Base-by-base conservation (phyloP, 2,797 vertebrate genomes). In the Hyperoplus lanceolatus region DNA sequence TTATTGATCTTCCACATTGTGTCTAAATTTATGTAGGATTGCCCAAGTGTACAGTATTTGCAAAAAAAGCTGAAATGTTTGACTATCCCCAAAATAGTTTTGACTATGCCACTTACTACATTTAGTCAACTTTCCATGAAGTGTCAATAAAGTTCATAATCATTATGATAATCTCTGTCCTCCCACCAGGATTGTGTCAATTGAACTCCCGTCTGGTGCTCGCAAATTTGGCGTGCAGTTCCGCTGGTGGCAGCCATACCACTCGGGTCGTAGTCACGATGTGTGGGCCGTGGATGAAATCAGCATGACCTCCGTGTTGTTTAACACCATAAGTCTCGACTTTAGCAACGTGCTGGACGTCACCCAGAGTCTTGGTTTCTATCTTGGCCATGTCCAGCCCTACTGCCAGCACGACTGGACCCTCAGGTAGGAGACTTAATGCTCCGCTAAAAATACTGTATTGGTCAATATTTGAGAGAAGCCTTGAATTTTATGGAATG, bases 211-310 rank as follows among this genome's bases (percentile, higher is more conserved):
- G 0, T 92, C 97, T 5, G 97, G 97, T 3, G 97, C 98, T 13
- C 97, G 96, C 74, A 97, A 96, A 68, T 96, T 98, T 65, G 98
- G 98, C 38, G 97, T 99, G 72, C 98, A 99, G 93, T 99, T 99
- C 94, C 96, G 98, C 83, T 99, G 98, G 98, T 99, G 98, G 98
- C 98, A 99, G 87, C 97, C 98, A 0, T 98, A 99, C 77, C 98
- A 99, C 78, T 99, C 98, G 1, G 97, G 98, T 38, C 97, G 97
- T 4, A 95, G 97, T 0, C 97, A 96, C 65, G 98, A 99, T 4
- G 97, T 99, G 1, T 99, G 98, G 98, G 98, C 98, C 0, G 88
- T 99, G n/a, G 98, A 99, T 90, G 98, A 99, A 92, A 98, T 99
- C 91, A 97, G 97, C 90, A 98, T 99, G 98, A 99, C 98, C 8